Conservation (phyloP, 1,140 invertebrate genomes). For the Neodiprion pinetum region DNA sequence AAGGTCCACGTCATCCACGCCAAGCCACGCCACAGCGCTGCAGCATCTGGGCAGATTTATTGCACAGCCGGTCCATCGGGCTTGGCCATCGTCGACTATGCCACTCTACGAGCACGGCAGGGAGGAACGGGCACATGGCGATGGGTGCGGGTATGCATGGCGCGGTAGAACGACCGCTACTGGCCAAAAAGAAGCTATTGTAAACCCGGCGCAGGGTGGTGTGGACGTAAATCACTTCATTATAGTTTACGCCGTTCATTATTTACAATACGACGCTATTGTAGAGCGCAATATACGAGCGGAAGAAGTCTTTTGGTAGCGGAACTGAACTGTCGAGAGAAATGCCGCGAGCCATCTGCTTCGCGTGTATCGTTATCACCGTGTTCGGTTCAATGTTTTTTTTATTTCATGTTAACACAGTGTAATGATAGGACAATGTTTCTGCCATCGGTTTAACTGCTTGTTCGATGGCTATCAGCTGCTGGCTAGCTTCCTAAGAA, state of each 20-base stretch:
- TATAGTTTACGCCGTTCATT: slow-evolving; percentile 35
- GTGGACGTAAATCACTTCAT: slow-evolving; percentile 34
- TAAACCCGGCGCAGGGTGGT: slow-evolving; percentile 16
- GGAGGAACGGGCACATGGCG: background rate
- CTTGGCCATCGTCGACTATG: background rate
- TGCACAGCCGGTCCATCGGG: slow-evolving; percentile 18
- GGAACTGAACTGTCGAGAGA: no score
- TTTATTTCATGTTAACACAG: no score
- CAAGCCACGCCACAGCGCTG: slow-evolving; percentile 16
- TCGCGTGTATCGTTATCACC: no score
- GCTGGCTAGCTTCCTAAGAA: slow-evolving; percentile 15
- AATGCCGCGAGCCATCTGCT: no score
- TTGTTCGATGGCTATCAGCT: slow-evolving; percentile 9
- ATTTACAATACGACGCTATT: slow-evolving; percentile 31
- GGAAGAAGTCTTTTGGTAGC: no score
- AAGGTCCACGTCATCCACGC: slow-evolving; percentile 13
- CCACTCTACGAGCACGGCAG: background rate
- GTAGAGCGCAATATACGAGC: slow-evolving; percentile 15
- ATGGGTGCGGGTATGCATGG: slow-evolving; percentile 10
- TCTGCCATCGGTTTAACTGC: background rate
- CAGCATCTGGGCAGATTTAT: slow-evolving; percentile 41
- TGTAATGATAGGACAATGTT: no score
- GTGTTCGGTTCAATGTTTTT: no score
- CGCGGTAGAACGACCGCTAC: slow-evolving; percentile 15
- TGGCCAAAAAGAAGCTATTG: slow-evolving; percentile 32